Base-by-base conservation (phyloP, 1,140 invertebrate species). In the Drosophila prosaltans region DNA sequence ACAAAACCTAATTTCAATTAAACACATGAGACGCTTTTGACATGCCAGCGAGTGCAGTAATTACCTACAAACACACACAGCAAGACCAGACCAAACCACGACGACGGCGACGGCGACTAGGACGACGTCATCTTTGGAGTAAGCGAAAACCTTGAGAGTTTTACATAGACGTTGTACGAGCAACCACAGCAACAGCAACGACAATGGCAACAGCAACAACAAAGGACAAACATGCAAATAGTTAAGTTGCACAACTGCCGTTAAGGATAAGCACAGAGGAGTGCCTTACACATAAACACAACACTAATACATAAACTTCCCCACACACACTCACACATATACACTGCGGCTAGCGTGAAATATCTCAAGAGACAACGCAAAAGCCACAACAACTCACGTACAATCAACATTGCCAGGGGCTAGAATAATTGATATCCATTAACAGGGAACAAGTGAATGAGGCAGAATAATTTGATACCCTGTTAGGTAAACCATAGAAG, bases 261-360 rank as follows among this genome's bases (percentile, higher is more conserved):
- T 89, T 80, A 88, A 89, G 84, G 80, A 83, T 80, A 89, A 88
- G 72, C 84, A 84, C 63, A 83, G 64, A 89, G 83, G 83, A 88
- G 83, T 88, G 83, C 59, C 83, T 60, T 66, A 72, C 55, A 76
- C 59, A 72, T 61, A 40, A 36, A 36, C 32, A 36, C 6, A 36
- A 36, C 32, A 1, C 3, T 2, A 36, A 55, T 30, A 54, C 16
- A 69, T 51, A 67, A 59, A 55, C 63, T 51, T 4, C 4, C 57
- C 43, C 43, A 43, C n/a, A 65, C 43, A 43, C 28, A 39, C 28
- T 30, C 32, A 62, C 51, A 60, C 39, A 48, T 11, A 69, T 45
- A 67, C 60, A 55, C 59, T 51, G 54, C 45, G 59, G 36, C 45
- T 48, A 51, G 45, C 28, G 41, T 26, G 70, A 74, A 84, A 72